Evolutionary conservation across 2,888 invertebrate genomes (phyloP).

Genomic region (Agrotis exclamationis): DNA sequence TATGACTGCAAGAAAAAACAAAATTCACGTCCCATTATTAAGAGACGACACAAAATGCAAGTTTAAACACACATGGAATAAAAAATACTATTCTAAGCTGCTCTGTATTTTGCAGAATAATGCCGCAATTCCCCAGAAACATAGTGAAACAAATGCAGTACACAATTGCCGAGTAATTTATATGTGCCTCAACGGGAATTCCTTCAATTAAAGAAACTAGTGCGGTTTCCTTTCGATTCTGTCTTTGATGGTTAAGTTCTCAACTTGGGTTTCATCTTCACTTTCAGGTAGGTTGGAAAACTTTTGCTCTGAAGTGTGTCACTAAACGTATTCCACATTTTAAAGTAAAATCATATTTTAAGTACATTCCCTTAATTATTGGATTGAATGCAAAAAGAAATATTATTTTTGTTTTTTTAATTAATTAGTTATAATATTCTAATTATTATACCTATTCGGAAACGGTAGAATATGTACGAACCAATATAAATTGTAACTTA

Average conservation of each 20-base stretch:
- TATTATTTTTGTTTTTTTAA: too few relatives aligned
- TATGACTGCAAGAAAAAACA: neutral
- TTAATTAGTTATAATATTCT: too few relatives aligned
- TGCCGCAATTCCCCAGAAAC: conserved; percentile 46
- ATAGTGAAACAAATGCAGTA: conserved; percentile 64
- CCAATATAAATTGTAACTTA: too few relatives aligned
- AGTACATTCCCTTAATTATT: too few relatives aligned
- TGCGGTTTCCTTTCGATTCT: conserved; percentile 32
- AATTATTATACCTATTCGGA: too few relatives aligned
- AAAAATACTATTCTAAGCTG: conserved; percentile 47
- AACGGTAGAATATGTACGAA: too few relatives aligned
- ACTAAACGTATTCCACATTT: too few relatives aligned
- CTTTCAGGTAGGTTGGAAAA: neutral
- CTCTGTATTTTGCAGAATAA: conserved; percentile 52
- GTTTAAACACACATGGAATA: conserved; percentile 27
- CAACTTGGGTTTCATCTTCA: conserved; percentile 23
- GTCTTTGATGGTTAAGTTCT: conserved; percentile 46
- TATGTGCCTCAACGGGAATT: conserved; percentile 60
- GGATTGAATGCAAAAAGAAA: too few relatives aligned
- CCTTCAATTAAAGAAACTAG: conserved; percentile 67
- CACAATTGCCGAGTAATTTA: conserved; percentile 68
- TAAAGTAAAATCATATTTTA: too few relatives aligned
- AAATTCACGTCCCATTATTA: conserved; percentile 10
- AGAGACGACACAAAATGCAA: conserved; percentile 38
- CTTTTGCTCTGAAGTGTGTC: neutral